Percentiles rank a stretch among this genome's conserved stretches.
Conservation (phyloP, 2,888 invertebrate genomes). For the Nymphalis polychloros region DNA sequence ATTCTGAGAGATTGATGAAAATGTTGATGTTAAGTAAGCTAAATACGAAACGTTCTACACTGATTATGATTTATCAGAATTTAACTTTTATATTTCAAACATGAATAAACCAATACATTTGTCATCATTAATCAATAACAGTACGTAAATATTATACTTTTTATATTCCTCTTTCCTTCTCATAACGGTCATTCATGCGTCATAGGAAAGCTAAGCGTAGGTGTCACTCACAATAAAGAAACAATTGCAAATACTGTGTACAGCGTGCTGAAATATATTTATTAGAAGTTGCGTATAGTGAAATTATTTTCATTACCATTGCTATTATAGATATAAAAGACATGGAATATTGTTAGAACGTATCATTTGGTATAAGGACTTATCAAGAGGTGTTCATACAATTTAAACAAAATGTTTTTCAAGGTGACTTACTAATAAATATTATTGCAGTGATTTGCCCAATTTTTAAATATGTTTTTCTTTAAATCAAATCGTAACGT, state of each 20-base stretch:
- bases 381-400: conserved; percentile 20
- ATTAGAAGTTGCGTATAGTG: conserved; percentile 39
- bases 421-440: conserved; percentile 21
- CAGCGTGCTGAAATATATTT: conserved; percentile 24
- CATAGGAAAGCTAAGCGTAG: conserved; percentile 10
- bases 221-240: conserved; percentile 31
- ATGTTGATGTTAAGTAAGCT: too few species aligned
- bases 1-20: too few species aligned
- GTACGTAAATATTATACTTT: background rate
- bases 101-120: too few species aligned
- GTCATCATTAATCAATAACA: too few species aligned
- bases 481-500: too few species aligned
- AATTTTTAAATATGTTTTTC: background rate
- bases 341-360: conserved; percentile 38
- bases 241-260: conserved; percentile 25
- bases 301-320: conserved; percentile 46
- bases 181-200: background rate
- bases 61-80: too few species aligned
- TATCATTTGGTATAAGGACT: conserved; percentile 47
- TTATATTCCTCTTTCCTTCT: background rate
- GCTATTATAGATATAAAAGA: conserved; percentile 53
- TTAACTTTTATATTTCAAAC: too few species aligned
- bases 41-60: too few species aligned
- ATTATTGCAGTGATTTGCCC: background rate
- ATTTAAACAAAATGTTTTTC: conserved; percentile 25